Base-by-base conservation (phyloP, 1,140 invertebrate species). In the Hycleus cichorii region DNA sequence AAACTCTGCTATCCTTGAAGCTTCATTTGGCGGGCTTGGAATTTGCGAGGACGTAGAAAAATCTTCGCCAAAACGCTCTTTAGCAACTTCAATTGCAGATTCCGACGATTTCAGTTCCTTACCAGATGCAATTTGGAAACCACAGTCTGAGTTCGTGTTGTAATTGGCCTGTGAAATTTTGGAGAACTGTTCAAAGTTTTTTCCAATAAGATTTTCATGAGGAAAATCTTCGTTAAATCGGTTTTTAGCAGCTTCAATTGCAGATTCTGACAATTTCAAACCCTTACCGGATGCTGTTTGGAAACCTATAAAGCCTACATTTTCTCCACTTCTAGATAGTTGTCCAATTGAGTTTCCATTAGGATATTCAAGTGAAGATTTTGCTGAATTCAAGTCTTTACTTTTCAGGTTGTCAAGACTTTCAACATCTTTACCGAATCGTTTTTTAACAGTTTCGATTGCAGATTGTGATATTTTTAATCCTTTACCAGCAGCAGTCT, bases 351-450 rank as follows among this genome's bases (percentile, higher is more conserved):
- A 18, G 18, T 18, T 18, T 18, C 18, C 18, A 1, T 18, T 18
- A 18, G 1, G 18, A 18, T 18, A 18, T 18, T 18, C 18, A 1
- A 18, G 18, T 18, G 18, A 18, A 18, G 18, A 18, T 18, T 18
- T 18, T 18, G 2, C 18, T 18, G 18, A 18, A 18, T 18, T 18
- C 18, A 18, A 18, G 18, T 18, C 18, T 18, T 18, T 18, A 18
- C 18, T 18, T 18, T 18, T 18, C 18, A 18, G 18, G 18, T 18
- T 18, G 18, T 18, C 18, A 63, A 49, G 9, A 18, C 18, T 1
- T 6, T 62, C 59, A 6, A 66, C 18, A 18, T 18, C 18, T 25
- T 67, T 62, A 24, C 11, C 39, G 47, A 66, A 64, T n/a, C 70
- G 39, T 43, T 51, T 50, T n/a, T 38, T 51, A 40, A 65, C 67